Base-by-base conservation (phyloP, 2,888 invertebrate species). In the Augochlorella aurata region DNA sequence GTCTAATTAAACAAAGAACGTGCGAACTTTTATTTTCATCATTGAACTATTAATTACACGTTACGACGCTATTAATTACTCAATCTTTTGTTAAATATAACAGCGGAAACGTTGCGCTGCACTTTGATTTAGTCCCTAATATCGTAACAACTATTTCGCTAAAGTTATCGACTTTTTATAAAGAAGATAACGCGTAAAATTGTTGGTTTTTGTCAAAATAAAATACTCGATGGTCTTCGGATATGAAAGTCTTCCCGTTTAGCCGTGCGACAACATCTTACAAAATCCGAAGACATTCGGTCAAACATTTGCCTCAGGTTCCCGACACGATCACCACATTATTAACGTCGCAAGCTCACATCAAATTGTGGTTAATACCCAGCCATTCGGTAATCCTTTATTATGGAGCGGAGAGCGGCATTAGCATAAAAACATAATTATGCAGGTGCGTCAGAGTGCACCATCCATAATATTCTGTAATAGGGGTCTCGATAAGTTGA, bases 371-470 rank as follows among this genome's bases (percentile, higher is more conserved):
- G 80, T 86, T 88, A 89, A 89, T 84, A 85, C 82, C 85, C 72
- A 79, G 58, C 75, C 69, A 66, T 71, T 67, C 72, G 74, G 72
- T 88, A 88, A 90, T 88, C 86, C 86, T 89, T 88, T 87, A 85
- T 79, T 83, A 87, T 81, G 77, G 69, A 77, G 66, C 73, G 69
- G 66, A 70, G 78, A 85, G 84, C 74, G 71, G 82, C 79, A 87
- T 89, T 85, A 86, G 85, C 87, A 88, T 86, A 88, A 86, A 89
- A 90, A 89, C 81, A 70, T 87, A 87, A 89, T 88, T 84, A 88
- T 81, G 74, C 82, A 52, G 80, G 74, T 79, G 79, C 81, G 67
- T 86, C 83, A 79, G 77, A 82, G 82, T 72, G 86, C 79, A 78
- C 75, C 76, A 75, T 77, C 81, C 77, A 79, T 86, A 88, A 88